A percentile compares a stretch with the other conserved stretches of the same genome.
Conservation (phyloP, 2,797 vertebrate genomes). For the Apogon hyalosoma region DNA sequence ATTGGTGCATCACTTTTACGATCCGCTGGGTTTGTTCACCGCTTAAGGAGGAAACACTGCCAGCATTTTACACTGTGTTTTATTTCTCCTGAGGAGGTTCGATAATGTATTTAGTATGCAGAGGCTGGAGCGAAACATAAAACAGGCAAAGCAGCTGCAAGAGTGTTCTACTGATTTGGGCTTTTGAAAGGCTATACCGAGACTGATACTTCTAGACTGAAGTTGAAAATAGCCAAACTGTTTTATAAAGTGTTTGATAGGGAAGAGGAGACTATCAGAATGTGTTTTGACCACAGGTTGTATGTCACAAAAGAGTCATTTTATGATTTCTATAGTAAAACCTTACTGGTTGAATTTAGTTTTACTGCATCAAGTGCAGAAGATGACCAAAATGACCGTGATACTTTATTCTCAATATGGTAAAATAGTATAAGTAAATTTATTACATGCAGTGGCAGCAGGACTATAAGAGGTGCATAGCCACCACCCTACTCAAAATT, state of each 20-base stretch:
- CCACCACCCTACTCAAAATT: too few relatives aligned
- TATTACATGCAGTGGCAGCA: too few relatives aligned
- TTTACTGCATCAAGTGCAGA: too few relatives aligned
- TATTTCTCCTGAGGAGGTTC: constrained; percentile 56
- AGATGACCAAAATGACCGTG: too few relatives aligned
- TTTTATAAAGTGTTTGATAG: background rate
- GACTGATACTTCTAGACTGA: background rate
- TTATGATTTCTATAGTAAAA: too few relatives aligned
- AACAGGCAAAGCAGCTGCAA: constrained; percentile 37
- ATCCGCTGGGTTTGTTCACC: constrained; percentile 55
- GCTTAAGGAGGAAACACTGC: constrained; percentile 59
- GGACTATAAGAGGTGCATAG: too few relatives aligned
- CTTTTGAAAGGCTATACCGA: constrained; percentile 15
- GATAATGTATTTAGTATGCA: constrained; percentile 64
- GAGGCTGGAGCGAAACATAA: constrained; percentile 59
- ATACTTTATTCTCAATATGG: too few relatives aligned
- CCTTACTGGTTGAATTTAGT: too few relatives aligned
- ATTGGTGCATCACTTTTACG: constrained; percentile 64
- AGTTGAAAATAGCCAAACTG: constrained; percentile 12
- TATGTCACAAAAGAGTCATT: too few relatives aligned
- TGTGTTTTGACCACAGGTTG: background rate
- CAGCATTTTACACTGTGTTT: constrained; percentile 56
- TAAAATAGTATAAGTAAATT: too few relatives aligned
- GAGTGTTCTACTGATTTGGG: constrained; percentile 11
- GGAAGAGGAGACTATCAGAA: background rate